Evolutionary conservation across 2,888 invertebrate genomes (phyloP), one percentile per base, ranked within the genome.

Genomic region (Drosophila emarginata): DNA sequence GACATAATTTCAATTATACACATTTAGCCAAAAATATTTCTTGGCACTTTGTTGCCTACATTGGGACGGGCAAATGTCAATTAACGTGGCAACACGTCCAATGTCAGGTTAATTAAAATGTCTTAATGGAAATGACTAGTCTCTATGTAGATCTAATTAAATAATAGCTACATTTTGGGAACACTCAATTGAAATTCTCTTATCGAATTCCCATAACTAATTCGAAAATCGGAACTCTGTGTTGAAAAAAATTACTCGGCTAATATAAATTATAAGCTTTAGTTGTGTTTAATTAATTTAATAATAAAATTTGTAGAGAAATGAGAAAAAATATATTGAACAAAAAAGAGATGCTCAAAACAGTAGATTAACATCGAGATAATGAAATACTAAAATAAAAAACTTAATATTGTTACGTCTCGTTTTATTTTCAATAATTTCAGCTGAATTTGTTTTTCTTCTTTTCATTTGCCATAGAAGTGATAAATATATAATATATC

Each of bases 31-130:
- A 82, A 69, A 87, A 80, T 82, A 87, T 82, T 87, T 82, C 83
- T 76, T 86, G 83, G 68, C 82, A 83, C 82, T 83, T 79, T 72
- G 69, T 62, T 63, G 54, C 54, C 54, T 54, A 32, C 12, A 28
- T 36, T 12, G 18, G 9, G 54, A 2, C 18, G 36, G 18, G 15
- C 18, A 54, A 54, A 54, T 54, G 71, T 62, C 87, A 87, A 82
- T 82, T 83, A 88, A 83, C 88, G 83, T 83, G 80, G 69, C 87
- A 78, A 83, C 88, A 86, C 82, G 86, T 87, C 84, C 82, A 82
- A 45, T 40, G 50, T 53, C 52, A 40, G 18, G 26, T 28, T 37
- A 50, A 15, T n/a, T 50, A 36, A 58, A 28, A 9, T 45, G 45
- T 21, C 45, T 45, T 45, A 45, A 45, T 45, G 45, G 18, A 11